A percentile compares a stretch with the other conserved stretches of the same genome.
Conservation (phyloP, 2,888 invertebrate species). For the Andrena marginata region DNA sequence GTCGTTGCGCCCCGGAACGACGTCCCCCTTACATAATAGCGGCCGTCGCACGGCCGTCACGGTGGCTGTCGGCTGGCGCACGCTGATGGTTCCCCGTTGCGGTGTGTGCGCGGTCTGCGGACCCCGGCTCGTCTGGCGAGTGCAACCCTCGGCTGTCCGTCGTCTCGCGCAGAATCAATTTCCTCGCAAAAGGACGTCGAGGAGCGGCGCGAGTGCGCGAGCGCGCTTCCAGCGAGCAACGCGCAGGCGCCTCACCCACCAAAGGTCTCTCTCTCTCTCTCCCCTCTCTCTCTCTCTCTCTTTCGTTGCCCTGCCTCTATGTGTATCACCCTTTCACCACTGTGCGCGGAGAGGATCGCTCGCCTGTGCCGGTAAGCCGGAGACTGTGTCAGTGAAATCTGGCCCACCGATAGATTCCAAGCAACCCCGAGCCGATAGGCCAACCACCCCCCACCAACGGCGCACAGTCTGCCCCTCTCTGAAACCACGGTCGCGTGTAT, state of each 20-base stretch:
- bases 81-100: conserved; percentile 40
- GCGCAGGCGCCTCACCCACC: conserved; percentile 31
- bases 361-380: conserved; percentile 53
- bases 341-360: conserved; percentile 21
- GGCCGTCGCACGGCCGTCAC: conserved; percentile 13
- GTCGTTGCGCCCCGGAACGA: conserved; percentile 22
- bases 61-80: conserved; percentile 3
- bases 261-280: neutral
- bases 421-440: conserved; percentile 69
- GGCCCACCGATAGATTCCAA: conserved; percentile 73
- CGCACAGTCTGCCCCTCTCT: neutral
- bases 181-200: conserved; percentile 74
- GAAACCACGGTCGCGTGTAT: conserved; percentile 9
- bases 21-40: conserved; percentile 68
- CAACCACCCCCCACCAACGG: conserved; percentile 46
- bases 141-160: conserved; percentile 56
- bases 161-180: conserved; percentile 81
- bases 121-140: conserved; percentile 65
- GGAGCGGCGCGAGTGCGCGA: conserved; percentile 65
- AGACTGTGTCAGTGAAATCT: conserved; percentile 71
- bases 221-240: conserved; percentile 48
- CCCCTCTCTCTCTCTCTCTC: conserved; percentile 7
- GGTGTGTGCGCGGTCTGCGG: conserved; percentile 65
- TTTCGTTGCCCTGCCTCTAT: neutral
- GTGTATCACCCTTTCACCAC: conserved; percentile 20